Evolutionary conservation across 2,113 vertebrate species (phyloP).

Genomic region (Protobothrops flavoviridis): DNA sequence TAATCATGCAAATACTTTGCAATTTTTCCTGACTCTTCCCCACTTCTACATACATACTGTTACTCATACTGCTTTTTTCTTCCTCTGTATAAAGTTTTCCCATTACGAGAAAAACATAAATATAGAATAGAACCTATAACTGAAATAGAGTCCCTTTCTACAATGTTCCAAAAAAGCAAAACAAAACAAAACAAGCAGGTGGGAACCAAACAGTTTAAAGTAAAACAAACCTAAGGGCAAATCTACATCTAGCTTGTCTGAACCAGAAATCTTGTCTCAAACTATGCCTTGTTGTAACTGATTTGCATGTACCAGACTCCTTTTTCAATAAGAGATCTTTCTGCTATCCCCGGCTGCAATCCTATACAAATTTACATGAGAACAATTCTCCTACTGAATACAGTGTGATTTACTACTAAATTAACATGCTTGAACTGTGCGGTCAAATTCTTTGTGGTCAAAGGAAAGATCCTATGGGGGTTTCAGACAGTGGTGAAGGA

Average conservation of each 20-base stretch:
- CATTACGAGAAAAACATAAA: neutral
- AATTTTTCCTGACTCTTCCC: neutral
- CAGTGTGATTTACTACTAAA: neutral
- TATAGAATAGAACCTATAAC: neutral
- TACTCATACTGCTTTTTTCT: neutral
- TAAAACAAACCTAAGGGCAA: neutral
- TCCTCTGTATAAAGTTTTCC: neutral
- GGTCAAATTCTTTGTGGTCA: neutral
- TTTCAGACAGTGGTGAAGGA: neutral
- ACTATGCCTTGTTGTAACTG: neutral
- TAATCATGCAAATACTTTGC: neutral
- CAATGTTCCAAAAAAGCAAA: neutral
- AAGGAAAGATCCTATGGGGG: neutral
- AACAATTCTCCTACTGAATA: neutral
- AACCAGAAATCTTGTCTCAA: neutral
- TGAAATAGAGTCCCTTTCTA: neutral
- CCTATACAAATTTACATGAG: neutral
- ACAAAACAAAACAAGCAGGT: neutral
- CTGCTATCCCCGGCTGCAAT: neutral
- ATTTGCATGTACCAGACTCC: neutral
- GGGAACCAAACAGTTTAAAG: neutral
- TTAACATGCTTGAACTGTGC: neutral
- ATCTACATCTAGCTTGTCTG: neutral
- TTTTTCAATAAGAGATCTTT: neutral
- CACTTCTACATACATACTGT: neutral